Percentiles rank a stretch among this genome's conserved stretches.
Conservation (phyloP, 2,113 vertebrate species). For the Notarius lentiginosus region DNA sequence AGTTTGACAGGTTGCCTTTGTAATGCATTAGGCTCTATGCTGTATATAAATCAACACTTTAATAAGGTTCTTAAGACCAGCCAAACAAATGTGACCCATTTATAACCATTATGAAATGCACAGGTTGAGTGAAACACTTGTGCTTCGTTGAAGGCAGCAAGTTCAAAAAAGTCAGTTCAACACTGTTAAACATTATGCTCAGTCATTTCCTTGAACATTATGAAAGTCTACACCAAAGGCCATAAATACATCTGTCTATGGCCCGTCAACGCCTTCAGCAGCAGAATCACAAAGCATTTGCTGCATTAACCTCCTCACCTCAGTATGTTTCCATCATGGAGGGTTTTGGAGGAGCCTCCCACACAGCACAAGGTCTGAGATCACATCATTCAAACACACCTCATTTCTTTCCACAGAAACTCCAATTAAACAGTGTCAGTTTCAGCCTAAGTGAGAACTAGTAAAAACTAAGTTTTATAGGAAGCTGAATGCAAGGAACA, state of each 20-base stretch:
- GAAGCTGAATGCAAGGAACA: background rate
- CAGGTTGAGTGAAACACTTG: background rate
- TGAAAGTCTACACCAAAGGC: slow-evolving; percentile 37
- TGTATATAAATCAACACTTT: slow-evolving; percentile 23
- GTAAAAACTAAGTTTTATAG: slow-evolving; percentile 28
- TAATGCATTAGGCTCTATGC: background rate
- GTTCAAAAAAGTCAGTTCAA: slow-evolving; percentile 31
- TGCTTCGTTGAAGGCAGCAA: slow-evolving; percentile 7
- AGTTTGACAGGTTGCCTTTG: background rate
- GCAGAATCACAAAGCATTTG: slow-evolving; percentile 41
- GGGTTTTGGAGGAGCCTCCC: slow-evolving; percentile 42
- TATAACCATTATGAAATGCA: slow-evolving; percentile 2
- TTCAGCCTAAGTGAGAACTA: slow-evolving; percentile 39
- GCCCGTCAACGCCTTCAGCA: slow-evolving; percentile 27
- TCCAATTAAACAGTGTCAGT: slow-evolving; percentile 39
- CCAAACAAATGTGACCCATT: slow-evolving; percentile 35
- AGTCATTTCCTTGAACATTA: slow-evolving; percentile 40
- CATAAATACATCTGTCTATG: slow-evolving; percentile 30
- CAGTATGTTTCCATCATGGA: slow-evolving; percentile 40
- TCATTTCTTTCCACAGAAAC: slow-evolving; percentile 36
- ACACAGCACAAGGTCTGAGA: slow-evolving; percentile 47
- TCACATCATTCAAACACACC: slow-evolving; percentile 43
- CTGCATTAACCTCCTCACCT: slow-evolving; percentile 54
- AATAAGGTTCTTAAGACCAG: slow-evolving; percentile 29
- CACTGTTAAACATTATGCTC: slow-evolving; percentile 37